phyloP scores from a whole-genome alignment of 2,797 vertebrate species.

The Pangasius macronema region DNA sequence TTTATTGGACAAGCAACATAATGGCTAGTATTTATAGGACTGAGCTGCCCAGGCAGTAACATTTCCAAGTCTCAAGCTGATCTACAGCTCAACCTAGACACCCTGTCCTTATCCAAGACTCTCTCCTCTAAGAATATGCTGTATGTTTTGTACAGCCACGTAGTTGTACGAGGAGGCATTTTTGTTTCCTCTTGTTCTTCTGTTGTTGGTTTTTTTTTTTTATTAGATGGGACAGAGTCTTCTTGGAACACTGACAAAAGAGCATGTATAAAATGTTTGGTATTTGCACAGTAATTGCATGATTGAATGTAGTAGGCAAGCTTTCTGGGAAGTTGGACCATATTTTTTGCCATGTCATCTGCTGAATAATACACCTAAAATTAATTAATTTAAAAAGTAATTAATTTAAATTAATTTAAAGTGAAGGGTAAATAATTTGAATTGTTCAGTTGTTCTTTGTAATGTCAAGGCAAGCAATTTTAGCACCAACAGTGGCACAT shows the following conservation, averaged over 20 bases:
- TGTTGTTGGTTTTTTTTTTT: background rate
- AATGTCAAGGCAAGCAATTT: background rate
- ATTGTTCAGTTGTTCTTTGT: background rate
- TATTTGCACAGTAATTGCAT: background rate
- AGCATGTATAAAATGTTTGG: conserved; percentile 2
- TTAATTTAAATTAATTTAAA: background rate
- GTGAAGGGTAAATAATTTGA: background rate
- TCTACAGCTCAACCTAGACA: background rate
- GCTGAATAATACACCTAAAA: background rate
- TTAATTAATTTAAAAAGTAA: background rate
- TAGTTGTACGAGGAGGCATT: background rate
- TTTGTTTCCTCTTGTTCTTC: background rate
- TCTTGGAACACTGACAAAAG: background rate
- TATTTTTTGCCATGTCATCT: background rate
- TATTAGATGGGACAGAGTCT: background rate
- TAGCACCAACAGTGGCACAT: background rate
- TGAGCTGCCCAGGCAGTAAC: background rate
- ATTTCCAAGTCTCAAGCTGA: background rate
- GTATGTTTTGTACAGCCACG: background rate
- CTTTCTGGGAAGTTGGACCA: background rate
- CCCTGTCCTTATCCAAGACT: background rate
- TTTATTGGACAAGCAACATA: conserved; percentile 26
- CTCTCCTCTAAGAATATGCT: background rate
- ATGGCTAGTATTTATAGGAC: conserved; percentile 27
- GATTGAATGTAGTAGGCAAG: background rate